Evolutionary conservation across 2,113 vertebrate species (phyloP).

Genomic region (rat (Rattus norvegicus)): DNA sequence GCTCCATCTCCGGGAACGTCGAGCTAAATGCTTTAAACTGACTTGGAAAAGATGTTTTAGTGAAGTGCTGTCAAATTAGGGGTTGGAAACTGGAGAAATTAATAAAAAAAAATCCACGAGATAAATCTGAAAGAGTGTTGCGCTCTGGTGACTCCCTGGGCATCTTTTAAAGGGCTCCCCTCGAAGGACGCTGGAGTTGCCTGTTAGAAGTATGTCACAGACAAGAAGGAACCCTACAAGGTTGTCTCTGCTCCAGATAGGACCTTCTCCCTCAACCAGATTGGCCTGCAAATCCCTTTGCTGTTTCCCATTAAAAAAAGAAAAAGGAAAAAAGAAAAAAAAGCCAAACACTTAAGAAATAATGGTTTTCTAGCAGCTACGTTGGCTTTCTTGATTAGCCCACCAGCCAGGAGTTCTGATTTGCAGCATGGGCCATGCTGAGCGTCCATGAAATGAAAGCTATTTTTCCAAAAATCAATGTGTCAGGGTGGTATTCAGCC

Average conservation of each 20-base stretch:
- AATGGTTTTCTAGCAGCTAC: not conserved
- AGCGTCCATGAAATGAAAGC: not conserved
- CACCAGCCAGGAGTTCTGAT: not conserved
- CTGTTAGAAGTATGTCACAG: not conserved
- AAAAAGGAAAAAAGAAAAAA: no score
- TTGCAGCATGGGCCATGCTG: not conserved
- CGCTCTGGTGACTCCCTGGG: not conserved
- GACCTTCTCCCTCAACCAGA: not conserved
- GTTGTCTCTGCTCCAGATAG: not conserved
- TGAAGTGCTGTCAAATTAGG: constrained; percentile 20
- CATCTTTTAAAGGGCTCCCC: not conserved
- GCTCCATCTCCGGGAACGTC: not conserved
- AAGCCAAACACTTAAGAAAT: not conserved
- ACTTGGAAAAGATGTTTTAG: constrained; percentile 33
- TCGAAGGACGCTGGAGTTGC: not conserved
- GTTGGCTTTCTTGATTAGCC: not conserved
- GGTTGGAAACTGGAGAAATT: not conserved
- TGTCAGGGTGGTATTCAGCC: not conserved
- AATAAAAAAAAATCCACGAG: not conserved
- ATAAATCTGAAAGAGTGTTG: not conserved
- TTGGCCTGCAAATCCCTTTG: not conserved
- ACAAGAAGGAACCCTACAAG: not conserved
- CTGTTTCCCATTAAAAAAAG: constrained; percentile 24
- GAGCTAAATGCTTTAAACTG: constrained; percentile 49
- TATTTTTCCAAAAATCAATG: constrained; percentile 32